phyloP scores from a whole-genome alignment of 1,140 invertebrate species.

The Pseudomyrmex flavicornis region DNA sequence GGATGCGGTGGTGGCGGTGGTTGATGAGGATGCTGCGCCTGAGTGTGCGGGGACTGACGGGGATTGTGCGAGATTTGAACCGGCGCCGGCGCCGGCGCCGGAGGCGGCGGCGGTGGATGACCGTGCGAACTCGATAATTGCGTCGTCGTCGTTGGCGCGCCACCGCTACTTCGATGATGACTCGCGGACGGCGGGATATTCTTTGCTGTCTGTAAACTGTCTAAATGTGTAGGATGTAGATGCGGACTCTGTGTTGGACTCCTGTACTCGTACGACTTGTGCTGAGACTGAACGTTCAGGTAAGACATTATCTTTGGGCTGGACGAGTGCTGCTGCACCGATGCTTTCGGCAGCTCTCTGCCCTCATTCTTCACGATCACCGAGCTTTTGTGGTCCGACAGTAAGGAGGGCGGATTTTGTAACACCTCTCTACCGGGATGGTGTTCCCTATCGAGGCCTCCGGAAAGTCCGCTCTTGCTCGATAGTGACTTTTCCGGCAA shows the following conservation, averaged over 20 bases:
- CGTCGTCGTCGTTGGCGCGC: slow-evolving; percentile 71
- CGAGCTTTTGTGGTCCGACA: slow-evolving; percentile 90
- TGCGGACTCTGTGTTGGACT: slow-evolving; percentile 87
- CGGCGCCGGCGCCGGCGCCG: slow-evolving; percentile 83
- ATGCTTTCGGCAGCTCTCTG: slow-evolving; percentile 87
- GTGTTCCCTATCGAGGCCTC: slow-evolving; percentile 84
- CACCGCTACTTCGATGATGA: slow-evolving; percentile 74
- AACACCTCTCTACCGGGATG: slow-evolving; percentile 86
- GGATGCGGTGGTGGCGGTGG: slow-evolving; percentile 81
- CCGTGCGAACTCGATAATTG: slow-evolving; percentile 82
- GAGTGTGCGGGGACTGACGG: slow-evolving; percentile 81
- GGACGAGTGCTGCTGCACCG: slow-evolving; percentile 86
- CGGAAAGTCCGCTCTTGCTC: slow-evolving; percentile 78
- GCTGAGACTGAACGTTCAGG: slow-evolving; percentile 85
- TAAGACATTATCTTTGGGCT: slow-evolving; percentile 89
- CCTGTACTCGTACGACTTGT: slow-evolving; percentile 86
- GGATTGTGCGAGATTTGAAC: slow-evolving; percentile 76
- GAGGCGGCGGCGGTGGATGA: slow-evolving; percentile 69
- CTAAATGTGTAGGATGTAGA: slow-evolving; percentile 79
- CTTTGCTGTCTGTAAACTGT: slow-evolving; percentile 76
- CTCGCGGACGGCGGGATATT: slow-evolving; percentile 74
- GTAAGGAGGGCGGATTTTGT: slow-evolving; percentile 87
- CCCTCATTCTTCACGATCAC: slow-evolving; percentile 92
- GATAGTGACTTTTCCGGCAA: slow-evolving; percentile 78
- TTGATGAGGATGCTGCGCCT: slow-evolving; percentile 77